phyloP scores from a whole-genome alignment of 1,140 invertebrate species.

The Lamellibrachia luymesi region DNA sequence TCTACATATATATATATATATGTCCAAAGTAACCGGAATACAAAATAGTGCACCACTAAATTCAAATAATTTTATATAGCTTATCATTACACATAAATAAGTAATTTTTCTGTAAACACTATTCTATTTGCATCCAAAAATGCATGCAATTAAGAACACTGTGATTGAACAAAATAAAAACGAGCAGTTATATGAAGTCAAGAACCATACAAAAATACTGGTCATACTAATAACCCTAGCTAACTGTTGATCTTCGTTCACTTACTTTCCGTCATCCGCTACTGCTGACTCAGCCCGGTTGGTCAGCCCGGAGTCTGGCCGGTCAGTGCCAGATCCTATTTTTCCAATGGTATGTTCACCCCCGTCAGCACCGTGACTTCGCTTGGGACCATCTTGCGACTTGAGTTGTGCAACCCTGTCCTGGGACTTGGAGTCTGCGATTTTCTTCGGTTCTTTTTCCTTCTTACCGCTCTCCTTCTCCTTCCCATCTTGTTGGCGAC shows the following conservation, averaged over 20 bases:
- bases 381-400: conserved; percentile 26
- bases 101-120: too few species aligned
- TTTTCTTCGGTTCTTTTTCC: conserved; percentile 32
- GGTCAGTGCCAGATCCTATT: conserved; percentile 36
- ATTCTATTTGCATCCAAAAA: too few species aligned
- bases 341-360: conserved; percentile 28
- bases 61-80: too few species aligned
- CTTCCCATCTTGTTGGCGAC: conserved; percentile 34
- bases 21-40: too few species aligned
- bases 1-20: not conserved
- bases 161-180: too few species aligned
- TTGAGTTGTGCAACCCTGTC: conserved; percentile 31
- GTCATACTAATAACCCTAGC: too few species aligned
- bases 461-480: conserved; percentile 38
- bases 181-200: too few species aligned
- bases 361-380: conserved; percentile 35
- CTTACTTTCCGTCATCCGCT: conserved; percentile 46
- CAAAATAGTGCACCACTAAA: too few species aligned
- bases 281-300: conserved; percentile 40
- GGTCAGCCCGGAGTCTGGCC: conserved; percentile 52
- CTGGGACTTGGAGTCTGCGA: conserved; percentile 32
- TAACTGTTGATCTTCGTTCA: not conserved
- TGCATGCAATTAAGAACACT: too few species aligned
- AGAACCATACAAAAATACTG: too few species aligned
- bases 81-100: too few species aligned